phyloP scores from a whole-genome alignment of 2,797 vertebrate genomes.

The Morus bassanus region DNA sequence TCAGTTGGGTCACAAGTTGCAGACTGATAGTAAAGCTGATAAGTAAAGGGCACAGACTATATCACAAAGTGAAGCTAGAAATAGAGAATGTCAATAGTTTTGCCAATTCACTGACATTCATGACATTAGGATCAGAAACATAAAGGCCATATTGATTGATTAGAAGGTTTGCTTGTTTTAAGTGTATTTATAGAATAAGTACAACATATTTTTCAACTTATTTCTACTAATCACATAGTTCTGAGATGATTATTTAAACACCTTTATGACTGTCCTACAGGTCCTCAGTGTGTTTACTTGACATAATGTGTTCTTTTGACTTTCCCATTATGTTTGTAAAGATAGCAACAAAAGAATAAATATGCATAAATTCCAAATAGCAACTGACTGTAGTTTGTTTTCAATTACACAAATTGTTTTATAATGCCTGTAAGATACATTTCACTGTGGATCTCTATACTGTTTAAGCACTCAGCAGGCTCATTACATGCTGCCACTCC shows the following conservation, averaged over 20 bases:
- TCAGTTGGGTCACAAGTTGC: neutral
- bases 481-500: neutral
- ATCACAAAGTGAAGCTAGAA: neutral
- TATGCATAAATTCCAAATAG: neutral
- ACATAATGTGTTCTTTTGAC: neutral
- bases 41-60: neutral
- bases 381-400: constrained; percentile 16
- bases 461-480: neutral
- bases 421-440: constrained; percentile 19
- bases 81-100: neutral
- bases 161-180: neutral
- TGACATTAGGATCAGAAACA: neutral
- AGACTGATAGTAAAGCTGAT: neutral
- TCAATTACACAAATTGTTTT: constrained; percentile 41
- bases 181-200: neutral
- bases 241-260: constrained; percentile 17
- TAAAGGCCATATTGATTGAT: neutral
- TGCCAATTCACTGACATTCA: neutral
- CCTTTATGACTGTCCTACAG: neutral
- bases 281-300: neutral
- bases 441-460: neutral
- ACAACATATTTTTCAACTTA: neutral
- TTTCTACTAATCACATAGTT: neutral
- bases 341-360: constrained; percentile 4
- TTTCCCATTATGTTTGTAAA: constrained; percentile 7